Evolutionary conservation across 2,113 vertebrate genomes (phyloP), one percentile per base, ranked within the genome.

Genomic region (Miniopterus natalensis): DNA sequence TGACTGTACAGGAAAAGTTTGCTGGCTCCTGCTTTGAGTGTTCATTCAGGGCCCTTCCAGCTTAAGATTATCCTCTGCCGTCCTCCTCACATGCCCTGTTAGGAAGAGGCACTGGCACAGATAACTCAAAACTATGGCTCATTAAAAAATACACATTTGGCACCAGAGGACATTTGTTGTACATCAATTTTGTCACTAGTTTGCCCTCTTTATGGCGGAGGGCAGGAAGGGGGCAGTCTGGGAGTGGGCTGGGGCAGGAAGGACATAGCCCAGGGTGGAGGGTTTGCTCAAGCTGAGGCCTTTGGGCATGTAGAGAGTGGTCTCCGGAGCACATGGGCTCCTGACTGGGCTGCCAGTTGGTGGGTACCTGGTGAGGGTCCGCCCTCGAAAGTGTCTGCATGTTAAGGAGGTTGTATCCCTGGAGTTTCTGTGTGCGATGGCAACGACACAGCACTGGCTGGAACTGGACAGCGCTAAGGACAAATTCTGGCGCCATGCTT

Each of bases 291-390:
- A 23, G 90, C 45, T 9, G 47, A 31, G 55, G 61, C 40, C 21
- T 4, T 2, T 8, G 45, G 40, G 42, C 17, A 8, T 0, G 0
- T 2, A 8, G 57, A 63, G 17, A 15, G 42, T 4, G 6, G 11
- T 18, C 75, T 57, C 53, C 3, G 51, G 21, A n/a, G 10, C 47
- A 53, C 3, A 1, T 2, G 29, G 23, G 15, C 8, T 80, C 17
- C 31, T 13, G 53, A 23, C 31, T 55, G 66, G 73, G 51, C 40
- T 65, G 25, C 74, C 23, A 3, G 5, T 36, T 55, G 49, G 57
- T 18, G 53, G 45, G 18, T 49, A 6, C 68, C 31, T 84, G 53
- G 71, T 3, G 0, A 78, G 70, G 55, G 17, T 25, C 27, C 7
- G 3, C 49, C 40, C 55, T 80, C 2, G 0, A 15, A 9, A 1